Evolutionary conservation across 2,113 vertebrate genomes (phyloP).

Genomic region (Nycticebus coucang): DNA sequence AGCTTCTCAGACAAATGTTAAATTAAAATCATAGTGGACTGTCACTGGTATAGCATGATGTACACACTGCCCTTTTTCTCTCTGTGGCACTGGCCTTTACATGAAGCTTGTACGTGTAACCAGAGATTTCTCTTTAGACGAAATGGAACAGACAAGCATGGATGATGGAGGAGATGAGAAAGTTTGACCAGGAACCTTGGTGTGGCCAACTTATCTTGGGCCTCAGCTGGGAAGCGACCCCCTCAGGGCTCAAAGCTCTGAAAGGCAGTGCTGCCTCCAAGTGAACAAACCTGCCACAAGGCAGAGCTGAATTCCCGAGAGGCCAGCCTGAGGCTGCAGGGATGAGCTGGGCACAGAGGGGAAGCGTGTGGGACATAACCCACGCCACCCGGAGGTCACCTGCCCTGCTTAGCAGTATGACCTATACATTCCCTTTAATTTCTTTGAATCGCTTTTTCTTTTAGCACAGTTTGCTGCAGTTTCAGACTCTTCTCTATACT

Average conservation of each 20-base stretch:
- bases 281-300: neutral
- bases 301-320: neutral
- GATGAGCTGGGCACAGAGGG: neutral
- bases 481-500: too few species aligned
- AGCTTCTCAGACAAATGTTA: neutral
- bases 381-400: too few species aligned
- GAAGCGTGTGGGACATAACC: too few species aligned
- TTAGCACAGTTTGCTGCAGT: too few species aligned
- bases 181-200: too few species aligned
- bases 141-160: too few species aligned
- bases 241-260: neutral
- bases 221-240: neutral
- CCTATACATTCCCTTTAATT: too few species aligned
- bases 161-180: accelerated
- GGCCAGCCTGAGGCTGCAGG: neutral
- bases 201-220: neutral
- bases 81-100: neutral
- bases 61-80: neutral
- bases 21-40: neutral
- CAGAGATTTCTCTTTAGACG: neutral
- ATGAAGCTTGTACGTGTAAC: neutral
- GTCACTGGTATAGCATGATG: neutral
- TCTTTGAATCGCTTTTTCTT: too few species aligned
- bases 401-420: too few species aligned
- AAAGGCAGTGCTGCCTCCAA: too few species aligned